These are phyloP conservation scores for Phocoena phocoena DNA, from an alignment of 2,113 vertebrate genomes.

Conservation along the genomic window DNA sequence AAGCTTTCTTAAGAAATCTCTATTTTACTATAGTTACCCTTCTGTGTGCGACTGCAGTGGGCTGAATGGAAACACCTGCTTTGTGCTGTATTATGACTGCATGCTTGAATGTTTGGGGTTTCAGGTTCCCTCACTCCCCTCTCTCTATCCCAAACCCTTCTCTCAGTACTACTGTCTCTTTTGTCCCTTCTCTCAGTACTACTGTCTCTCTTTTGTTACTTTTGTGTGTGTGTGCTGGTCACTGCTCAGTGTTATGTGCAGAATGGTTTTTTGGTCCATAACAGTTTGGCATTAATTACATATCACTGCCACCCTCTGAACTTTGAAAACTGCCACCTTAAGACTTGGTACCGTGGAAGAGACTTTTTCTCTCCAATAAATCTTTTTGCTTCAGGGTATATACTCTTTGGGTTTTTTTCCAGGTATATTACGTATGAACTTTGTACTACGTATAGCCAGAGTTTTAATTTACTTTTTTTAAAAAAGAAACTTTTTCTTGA, in stretches of 20 bases:
- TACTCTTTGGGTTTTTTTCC: slow-evolving; percentile 67
- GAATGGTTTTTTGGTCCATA: slow-evolving; percentile 55
- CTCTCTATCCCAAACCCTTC: no score
- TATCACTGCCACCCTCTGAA: slow-evolving; percentile 81
- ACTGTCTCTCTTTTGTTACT: not conserved
- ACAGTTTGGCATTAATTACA: slow-evolving; percentile 57
- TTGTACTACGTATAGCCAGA: slow-evolving; percentile 76
- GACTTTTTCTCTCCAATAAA: slow-evolving; percentile 68
- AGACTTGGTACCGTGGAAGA: slow-evolving; percentile 66
- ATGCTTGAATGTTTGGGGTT: slow-evolving; percentile 57
- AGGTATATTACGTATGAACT: slow-evolving; percentile 74
- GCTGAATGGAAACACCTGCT: slow-evolving; percentile 66
- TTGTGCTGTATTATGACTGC: slow-evolving; percentile 63
- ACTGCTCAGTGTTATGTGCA: slow-evolving; percentile 68
- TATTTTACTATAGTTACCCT: slow-evolving; percentile 48
- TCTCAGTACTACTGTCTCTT: not conserved
- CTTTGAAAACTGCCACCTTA: slow-evolving; percentile 76
- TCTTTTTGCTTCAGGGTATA: slow-evolving; percentile 78
- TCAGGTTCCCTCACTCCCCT: not conserved
- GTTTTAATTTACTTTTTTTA: slow-evolving; percentile 76
- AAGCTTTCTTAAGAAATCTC: slow-evolving; percentile 74
- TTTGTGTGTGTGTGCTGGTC: slow-evolving; percentile 29
- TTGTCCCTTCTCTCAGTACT: not conserved
- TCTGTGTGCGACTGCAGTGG: slow-evolving; percentile 40
- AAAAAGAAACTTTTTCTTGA: slow-evolving; percentile 73